Conservation (phyloP, 2,888 invertebrate genomes). For the Nephrocerus scutellatus region DNA sequence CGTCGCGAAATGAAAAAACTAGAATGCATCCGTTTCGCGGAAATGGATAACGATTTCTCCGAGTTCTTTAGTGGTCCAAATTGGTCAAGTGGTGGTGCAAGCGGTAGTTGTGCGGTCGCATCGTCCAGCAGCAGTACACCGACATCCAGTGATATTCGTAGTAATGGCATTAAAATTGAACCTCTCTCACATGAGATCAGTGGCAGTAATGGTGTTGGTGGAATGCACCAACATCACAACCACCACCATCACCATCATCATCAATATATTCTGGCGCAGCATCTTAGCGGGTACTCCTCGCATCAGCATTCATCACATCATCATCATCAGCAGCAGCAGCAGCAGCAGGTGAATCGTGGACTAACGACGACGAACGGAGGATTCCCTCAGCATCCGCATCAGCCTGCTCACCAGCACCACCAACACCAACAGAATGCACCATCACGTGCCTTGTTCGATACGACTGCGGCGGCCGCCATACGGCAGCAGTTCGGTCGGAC, state of each 20-base stretch:
- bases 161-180: conserved; percentile 27
- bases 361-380: conserved; percentile 14
- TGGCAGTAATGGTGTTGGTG: too few relatives aligned
- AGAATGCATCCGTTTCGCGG: conserved; percentile 14
- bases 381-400: conserved; percentile 12
- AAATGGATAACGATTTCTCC: conserved; percentile 32
- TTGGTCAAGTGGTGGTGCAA: too few relatives aligned
- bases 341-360: conserved; percentile 9
- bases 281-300: too few relatives aligned
- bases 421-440: conserved; percentile 22
- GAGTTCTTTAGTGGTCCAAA: conserved; percentile 31
- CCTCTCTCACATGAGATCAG: conserved; percentile 19
- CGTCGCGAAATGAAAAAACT: conserved; percentile 9
- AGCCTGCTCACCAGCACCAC: conserved; percentile 18
- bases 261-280: conserved; percentile 14
- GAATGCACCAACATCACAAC: conserved; percentile 12
- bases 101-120: too few relatives aligned
- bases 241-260: conserved; percentile 9
- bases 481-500: conserved; percentile 24
- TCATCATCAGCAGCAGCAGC: conserved; percentile 5
- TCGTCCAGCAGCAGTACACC: conserved; percentile 15
- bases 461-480: too few relatives aligned
- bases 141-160: conserved; percentile 16
- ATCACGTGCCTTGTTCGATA: conserved; percentile 25
- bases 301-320: too few relatives aligned